phyloP scores from a whole-genome alignment of 2,797 vertebrate genomes.

The Trachops cirrhosus region DNA sequence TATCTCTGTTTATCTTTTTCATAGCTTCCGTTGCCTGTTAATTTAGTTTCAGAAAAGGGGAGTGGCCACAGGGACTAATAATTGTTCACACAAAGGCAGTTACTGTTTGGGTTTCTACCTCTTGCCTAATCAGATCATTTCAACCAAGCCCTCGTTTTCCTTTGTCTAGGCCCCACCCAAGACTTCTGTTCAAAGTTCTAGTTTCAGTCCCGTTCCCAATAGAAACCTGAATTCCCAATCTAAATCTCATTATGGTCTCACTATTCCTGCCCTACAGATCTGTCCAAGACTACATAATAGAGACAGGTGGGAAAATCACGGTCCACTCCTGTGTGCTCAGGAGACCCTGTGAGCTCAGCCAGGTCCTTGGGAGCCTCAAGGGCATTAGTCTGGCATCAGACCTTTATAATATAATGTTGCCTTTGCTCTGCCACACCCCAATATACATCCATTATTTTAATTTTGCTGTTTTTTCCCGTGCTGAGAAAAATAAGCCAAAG shows the following conservation, averaged over 20 bases:
- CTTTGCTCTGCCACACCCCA: neutral
- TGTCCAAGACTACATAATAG: neutral
- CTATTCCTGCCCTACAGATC: neutral
- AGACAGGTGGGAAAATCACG: neutral
- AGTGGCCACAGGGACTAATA: neutral
- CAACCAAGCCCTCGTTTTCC: neutral
- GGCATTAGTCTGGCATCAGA: neutral
- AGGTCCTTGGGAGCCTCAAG: neutral
- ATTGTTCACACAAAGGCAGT: neutral
- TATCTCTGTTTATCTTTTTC: neutral
- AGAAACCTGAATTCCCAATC: neutral
- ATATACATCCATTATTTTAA: constrained; percentile 19
- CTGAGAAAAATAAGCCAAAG: constrained; percentile 65
- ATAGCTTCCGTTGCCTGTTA: neutral
- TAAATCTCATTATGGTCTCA: neutral
- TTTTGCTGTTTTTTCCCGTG: constrained; percentile 47
- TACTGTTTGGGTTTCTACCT: neutral
- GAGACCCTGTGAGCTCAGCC: neutral
- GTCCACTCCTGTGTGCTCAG: neutral
- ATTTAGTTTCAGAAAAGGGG: neutral
- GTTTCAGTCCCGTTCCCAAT: neutral
- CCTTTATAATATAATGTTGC: neutral
- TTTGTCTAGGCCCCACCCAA: neutral
- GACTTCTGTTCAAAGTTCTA: neutral
- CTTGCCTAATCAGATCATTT: neutral